Conservation (phyloP, 2,797 vertebrate species). For the Propithecus perrieri region DNA sequence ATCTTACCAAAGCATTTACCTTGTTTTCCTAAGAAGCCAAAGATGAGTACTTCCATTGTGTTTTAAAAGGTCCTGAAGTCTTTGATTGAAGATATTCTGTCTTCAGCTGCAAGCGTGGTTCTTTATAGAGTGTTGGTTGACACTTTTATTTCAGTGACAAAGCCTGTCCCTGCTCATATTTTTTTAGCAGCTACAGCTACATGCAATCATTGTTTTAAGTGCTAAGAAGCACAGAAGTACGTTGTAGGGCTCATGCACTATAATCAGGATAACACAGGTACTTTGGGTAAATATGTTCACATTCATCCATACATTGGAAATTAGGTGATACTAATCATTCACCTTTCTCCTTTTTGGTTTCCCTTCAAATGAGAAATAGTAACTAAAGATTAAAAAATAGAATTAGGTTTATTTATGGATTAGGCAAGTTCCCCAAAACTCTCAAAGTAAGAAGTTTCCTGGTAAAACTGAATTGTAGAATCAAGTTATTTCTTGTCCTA, state of each 20-base stretch:
- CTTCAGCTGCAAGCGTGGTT: not conserved
- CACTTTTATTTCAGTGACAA: not conserved
- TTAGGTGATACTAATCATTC: not conserved
- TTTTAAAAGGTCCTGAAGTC: not conserved
- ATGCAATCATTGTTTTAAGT: not conserved
- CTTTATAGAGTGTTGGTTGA: not conserved
- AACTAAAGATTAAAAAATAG: not conserved
- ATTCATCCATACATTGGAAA: not conserved
- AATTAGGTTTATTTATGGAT: not conserved
- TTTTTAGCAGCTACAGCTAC: not conserved
- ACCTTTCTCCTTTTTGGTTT: not conserved
- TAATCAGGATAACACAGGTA: not conserved
- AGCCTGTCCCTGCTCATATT: not conserved
- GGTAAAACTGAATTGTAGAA: not conserved
- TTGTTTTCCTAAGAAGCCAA: conserved; percentile 15
- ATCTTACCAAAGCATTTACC: not conserved
- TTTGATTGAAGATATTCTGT: not conserved
- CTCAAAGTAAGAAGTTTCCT: not conserved
- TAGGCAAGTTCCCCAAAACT: not conserved
- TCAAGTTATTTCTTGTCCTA: not conserved
- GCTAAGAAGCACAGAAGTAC: not conserved
- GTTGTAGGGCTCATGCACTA: not conserved
- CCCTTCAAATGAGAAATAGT: not conserved
- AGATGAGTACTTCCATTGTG: not conserved
- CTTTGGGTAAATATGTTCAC: not conserved